phyloP scores from a whole-genome alignment of 2,113 vertebrate species.

The Neodon shergylaensis region DNA sequence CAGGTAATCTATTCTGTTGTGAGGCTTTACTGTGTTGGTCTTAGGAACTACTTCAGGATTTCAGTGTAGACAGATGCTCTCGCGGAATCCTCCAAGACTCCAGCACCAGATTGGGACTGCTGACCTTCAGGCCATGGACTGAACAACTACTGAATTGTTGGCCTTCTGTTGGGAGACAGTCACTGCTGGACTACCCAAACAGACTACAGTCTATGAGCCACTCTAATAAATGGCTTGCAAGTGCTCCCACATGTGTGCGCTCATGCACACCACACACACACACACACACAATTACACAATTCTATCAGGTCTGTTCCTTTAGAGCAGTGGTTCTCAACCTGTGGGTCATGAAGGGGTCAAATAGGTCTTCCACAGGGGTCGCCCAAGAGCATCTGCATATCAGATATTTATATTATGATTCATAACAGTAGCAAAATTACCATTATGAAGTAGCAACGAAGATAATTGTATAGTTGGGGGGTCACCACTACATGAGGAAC shows the following conservation, averaged over 20 bases:
- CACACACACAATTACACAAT: not conserved
- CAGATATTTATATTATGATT: not conserved
- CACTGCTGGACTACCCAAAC: not conserved
- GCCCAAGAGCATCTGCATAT: not conserved
- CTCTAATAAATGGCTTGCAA: not conserved
- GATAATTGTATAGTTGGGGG: not conserved
- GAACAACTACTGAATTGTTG: not conserved
- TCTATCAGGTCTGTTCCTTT: not conserved
- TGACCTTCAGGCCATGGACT: not conserved
- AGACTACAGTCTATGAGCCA: not conserved
- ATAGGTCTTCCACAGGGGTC: not conserved
- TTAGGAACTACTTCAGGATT: not conserved
- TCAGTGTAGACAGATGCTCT: not conserved
- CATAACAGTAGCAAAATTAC: not conserved
- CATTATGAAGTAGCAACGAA: not conserved
- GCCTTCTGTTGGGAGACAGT: not conserved
- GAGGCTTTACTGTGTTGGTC: not conserved
- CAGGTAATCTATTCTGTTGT: not conserved
- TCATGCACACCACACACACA: not conserved
- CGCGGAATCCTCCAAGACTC: not conserved
- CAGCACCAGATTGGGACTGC: not conserved
- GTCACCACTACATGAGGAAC: not conserved
- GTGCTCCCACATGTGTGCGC: accelerated
- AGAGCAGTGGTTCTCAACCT: not conserved
- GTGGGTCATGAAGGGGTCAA: not conserved